Percentiles rank a stretch among this genome's conserved stretches.
Conservation (phyloP, 2,888 invertebrate genomes). For the Lamproptera curius region DNA sequence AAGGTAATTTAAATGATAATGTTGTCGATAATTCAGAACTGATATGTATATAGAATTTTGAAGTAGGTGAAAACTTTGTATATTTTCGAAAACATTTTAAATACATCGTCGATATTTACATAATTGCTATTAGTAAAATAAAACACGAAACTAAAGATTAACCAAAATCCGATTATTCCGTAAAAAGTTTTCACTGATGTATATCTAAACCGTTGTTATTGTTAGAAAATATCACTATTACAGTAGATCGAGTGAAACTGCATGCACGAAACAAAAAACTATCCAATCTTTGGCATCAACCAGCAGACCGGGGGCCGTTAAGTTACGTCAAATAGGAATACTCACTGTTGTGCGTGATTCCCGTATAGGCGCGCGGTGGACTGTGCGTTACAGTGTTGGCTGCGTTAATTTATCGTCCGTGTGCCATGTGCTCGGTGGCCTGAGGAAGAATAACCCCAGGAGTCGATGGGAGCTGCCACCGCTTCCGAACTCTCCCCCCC, state of each 20-base stretch:
- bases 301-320: too few relatives aligned
- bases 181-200: too few relatives aligned
- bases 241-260: too few relatives aligned
- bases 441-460: conserved; percentile 79
- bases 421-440: conserved; percentile 77
- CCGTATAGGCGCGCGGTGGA: conserved; percentile 76
- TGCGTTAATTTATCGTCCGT: conserved; percentile 65
- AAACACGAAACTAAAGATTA: too few relatives aligned
- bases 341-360: conserved; percentile 73
- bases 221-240: too few relatives aligned
- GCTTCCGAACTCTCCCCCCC: conserved; percentile 73
- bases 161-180: too few relatives aligned
- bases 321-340: conserved; percentile 45
- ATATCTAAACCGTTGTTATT: too few relatives aligned
- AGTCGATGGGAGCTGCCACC: conserved; percentile 78
- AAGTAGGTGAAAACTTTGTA: conserved; percentile 30
- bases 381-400: conserved; percentile 79
- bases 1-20: conserved; percentile 64
- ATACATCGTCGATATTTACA: background rate
- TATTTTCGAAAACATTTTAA: conserved; percentile 2
- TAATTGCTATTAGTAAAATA: conserved; percentile 12
- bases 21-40: conserved; percentile 48
- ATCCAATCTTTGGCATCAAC: too few relatives aligned
- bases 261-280: too few relatives aligned
- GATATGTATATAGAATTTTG: conserved; percentile 38